Base-by-base conservation (phyloP, 1,140 invertebrate genomes). In the Conus betulinus region DNA sequence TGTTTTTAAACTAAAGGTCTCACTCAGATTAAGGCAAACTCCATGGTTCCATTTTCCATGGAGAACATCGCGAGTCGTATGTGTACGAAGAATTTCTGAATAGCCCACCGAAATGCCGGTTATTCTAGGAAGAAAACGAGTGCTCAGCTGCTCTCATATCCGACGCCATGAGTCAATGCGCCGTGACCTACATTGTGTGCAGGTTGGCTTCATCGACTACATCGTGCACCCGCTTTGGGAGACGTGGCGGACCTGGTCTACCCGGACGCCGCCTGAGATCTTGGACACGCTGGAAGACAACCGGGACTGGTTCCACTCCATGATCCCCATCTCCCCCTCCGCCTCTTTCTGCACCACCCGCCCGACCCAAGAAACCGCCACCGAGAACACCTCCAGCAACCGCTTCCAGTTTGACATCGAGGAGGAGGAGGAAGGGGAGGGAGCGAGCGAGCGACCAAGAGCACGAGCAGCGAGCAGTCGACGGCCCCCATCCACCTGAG, bases 201-300 rank as follows among this genome's bases (percentile, higher is more conserved):
- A 98, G 97, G 98, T 99, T 93, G 99, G 99, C 90, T 99, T 99
- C 94, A 99, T 99, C 93, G 99, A 99, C 96, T 99, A 99, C 95
- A 99, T 99, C 93, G 98, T 99, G 7, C 99, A 99, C 96, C 99
- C 99, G 13, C 95, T 99, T 27, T 99, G 98, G 98, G 99, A 99
- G 95, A 99, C 99, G 6, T 99, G 99, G 99, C 98, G 17, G 99
- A 99, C 95, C 96, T 99, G 55, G 99, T 99, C 4, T 98, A 99
- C 96, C 99, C 99, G 0, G 99, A 99, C 95, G 99, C 99, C 17
- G 98, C 99, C 95, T n/a, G 98, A 99, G 85, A 99, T 99, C 91
- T 96, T 99, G 79, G 99, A 99, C 95, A 99, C 98, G 8, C 96
- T 99, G 88, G 99, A 99, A 96, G 98, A 99, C 95, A 99, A 99